Evolutionary conservation across 2,888 invertebrate species (phyloP).

Genomic region (Xanthorhoe designata): DNA sequence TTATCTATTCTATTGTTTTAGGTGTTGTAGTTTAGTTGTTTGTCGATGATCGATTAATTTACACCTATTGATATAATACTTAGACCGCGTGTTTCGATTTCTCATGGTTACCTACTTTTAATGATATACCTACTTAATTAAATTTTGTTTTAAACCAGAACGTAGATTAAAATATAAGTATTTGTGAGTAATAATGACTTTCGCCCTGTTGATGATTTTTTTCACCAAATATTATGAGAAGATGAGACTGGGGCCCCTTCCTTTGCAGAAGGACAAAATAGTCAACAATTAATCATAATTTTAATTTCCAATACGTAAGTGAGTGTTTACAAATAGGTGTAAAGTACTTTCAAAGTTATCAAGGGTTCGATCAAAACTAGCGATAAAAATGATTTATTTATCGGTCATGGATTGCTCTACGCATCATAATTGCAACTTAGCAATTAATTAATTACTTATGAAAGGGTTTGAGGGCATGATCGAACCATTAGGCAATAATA

Average conservation of each 20-base stretch:
- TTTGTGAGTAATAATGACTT: too few species aligned
- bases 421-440: slow-evolving; percentile 31
- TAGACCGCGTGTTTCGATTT: neutral
- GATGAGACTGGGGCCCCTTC: too few species aligned
- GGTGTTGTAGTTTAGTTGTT: slow-evolving; percentile 52
- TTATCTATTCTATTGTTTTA: slow-evolving; percentile 59
- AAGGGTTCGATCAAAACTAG: slow-evolving; percentile 32
- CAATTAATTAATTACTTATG: slow-evolving; percentile 32
- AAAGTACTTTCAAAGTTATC: slow-evolving; percentile 19
- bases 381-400: slow-evolving; percentile 38
- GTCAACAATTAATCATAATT: neutral
- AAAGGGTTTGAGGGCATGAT: slow-evolving; percentile 36
- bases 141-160: too few species aligned
- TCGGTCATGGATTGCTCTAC: slow-evolving; percentile 15
- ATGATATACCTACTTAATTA: too few species aligned
- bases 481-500: slow-evolving; percentile 31
- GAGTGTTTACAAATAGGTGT: slow-evolving; percentile 3
- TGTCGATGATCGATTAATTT: slow-evolving; percentile 37
- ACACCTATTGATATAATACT: slow-evolving; percentile 17
- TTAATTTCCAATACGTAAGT: neutral
- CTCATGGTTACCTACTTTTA: neutral
- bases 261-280: neutral
- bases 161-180: too few species aligned
- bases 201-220: too few species aligned
- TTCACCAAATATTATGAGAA: too few species aligned